Conservation (phyloP, 2,797 vertebrate species). For the Selene dorsalis region DNA sequence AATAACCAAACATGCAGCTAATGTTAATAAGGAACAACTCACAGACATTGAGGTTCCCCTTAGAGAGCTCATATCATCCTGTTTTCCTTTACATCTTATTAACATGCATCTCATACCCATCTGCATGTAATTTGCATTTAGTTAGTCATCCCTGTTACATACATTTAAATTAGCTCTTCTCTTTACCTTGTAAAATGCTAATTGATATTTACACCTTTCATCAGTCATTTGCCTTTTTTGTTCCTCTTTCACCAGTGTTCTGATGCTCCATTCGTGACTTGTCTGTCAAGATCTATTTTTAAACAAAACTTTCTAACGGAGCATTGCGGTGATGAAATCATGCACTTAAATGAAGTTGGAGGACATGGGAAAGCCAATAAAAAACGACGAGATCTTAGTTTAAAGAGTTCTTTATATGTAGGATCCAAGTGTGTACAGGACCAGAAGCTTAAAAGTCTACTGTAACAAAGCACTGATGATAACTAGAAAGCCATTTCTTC, state of each 20-base stretch:
- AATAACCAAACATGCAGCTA: slow-evolving; percentile 2
- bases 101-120: slow-evolving; percentile 9
- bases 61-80: slow-evolving; percentile 2
- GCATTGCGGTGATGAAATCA: neutral
- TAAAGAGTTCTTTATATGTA: neutral
- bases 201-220: slow-evolving; percentile 13
- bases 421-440: no score
- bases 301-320: neutral
- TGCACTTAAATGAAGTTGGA: no score
- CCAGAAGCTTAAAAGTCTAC: no score
- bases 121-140: slow-evolving; percentile 33
- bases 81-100: slow-evolving; percentile 31
- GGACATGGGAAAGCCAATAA: neutral
- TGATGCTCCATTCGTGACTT: neutral
- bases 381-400: neutral
- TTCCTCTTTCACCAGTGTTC: neutral
- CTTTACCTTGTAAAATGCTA: neutral
- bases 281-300: no score
- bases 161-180: slow-evolving; percentile 26
- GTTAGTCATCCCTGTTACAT: slow-evolving; percentile 15
- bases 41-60: neutral
- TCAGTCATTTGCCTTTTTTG: neutral
- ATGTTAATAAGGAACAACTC: slow-evolving; percentile 22
- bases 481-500: neutral
- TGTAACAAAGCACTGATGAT: neutral